Conservation (phyloP, 2,888 invertebrate genomes). For the Diploptera punctata region DNA sequence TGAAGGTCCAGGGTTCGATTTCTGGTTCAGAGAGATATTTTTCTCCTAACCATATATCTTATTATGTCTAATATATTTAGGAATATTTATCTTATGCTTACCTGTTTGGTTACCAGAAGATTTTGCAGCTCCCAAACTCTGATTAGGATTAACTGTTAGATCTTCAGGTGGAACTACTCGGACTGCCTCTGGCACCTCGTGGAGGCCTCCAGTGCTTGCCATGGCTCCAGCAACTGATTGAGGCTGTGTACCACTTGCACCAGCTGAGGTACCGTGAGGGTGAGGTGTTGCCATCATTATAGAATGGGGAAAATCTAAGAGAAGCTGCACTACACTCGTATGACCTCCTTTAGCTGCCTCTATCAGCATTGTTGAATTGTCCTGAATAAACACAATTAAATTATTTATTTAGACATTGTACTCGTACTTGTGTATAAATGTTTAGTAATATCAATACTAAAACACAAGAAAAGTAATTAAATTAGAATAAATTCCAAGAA, state of each 20-base stretch:
- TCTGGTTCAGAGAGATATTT: not conserved
- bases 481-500: too few species aligned
- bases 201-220: conserved; percentile 52
- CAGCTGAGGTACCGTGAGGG: conserved; percentile 32
- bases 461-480: too few species aligned
- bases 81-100: not conserved
- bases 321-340: conserved; percentile 91
- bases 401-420: too few species aligned
- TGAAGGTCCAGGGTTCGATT: not conserved
- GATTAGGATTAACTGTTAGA: conserved; percentile 49
- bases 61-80: not conserved
- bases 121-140: conserved; percentile 47
- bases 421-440: too few species aligned
- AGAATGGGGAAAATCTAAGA: conserved; percentile 93
- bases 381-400: conserved; percentile 62
- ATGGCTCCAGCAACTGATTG: conserved; percentile 17
- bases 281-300: conserved; percentile 66
- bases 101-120: conserved; percentile 37
- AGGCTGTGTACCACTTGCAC: not conserved
- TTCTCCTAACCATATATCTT: not conserved
- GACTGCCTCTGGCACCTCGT: conserved; percentile 66
- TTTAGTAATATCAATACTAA: too few species aligned
- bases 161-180: conserved; percentile 54
- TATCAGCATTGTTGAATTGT: conserved; percentile 98
- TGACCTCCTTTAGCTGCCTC: conserved; percentile 99